A percentile compares a stretch with the other conserved stretches of the same genome.
Conservation (phyloP, 2,797 vertebrate genomes). For the Calcarius lapponicus region DNA sequence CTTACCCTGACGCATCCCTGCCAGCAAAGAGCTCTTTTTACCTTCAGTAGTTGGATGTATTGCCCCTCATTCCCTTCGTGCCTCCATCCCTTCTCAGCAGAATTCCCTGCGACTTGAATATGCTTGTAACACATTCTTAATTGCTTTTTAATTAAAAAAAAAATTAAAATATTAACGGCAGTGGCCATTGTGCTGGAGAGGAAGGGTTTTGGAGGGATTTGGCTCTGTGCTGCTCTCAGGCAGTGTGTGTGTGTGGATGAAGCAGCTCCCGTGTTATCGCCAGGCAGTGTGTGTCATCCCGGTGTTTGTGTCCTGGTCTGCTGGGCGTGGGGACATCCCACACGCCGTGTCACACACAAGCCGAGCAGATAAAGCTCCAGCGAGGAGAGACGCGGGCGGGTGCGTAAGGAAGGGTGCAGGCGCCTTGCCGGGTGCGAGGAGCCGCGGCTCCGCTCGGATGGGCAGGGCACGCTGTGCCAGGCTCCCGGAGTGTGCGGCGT, state of each 20-base stretch:
- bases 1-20: background rate
- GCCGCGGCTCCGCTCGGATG: accelerated
- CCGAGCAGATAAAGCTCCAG: accelerated
- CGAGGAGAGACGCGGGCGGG: accelerated
- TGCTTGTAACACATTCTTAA: background rate
- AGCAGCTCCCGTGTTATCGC: background rate
- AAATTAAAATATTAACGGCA: background rate
- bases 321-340: background rate
- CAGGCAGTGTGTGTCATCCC: accelerated
- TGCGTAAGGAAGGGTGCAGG: background rate
- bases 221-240: background rate
- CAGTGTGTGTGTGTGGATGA: background rate
- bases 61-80: background rate
- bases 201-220: background rate
- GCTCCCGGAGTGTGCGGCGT: background rate
- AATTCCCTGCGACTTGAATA: background rate
- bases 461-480: accelerated
- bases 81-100: background rate
- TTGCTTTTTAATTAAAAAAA: constrained; percentile 18
- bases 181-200: background rate
- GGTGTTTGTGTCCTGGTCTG: background rate
- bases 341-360: accelerated
- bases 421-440: background rate
- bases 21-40: background rate
- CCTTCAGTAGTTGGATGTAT: background rate